Evolutionary conservation across 2,113 vertebrate species (phyloP), one percentile per base, ranked within the genome.

Genomic region (Dasyurus viverrinus): DNA sequence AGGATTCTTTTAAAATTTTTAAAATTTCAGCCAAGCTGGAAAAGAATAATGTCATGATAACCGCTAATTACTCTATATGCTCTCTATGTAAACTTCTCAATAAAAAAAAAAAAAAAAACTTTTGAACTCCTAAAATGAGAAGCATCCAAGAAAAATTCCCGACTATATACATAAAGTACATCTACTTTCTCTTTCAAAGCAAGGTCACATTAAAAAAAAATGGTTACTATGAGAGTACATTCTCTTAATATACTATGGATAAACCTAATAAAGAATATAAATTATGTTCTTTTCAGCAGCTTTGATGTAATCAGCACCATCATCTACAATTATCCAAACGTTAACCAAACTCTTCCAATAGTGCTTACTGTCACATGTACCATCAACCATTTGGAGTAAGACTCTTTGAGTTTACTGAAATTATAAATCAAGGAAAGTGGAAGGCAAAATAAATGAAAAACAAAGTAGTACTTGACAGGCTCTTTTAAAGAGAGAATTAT

Each of bases 391-490:
- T 92, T 91, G 8, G 91, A 84, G 42, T 48, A 93, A 94, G 97
- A 54, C 22, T 92, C 22, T 53, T 94, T 19, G 89, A n/a, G 22
- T 2, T 26, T 93, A 54, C 93, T 8, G 76, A 97, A 95, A 36
- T 91, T 92, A 91, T 68, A 94, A 93, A 94, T 93, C 52, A 95
- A 54, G 92, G 53, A 94, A 57, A 19, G 30, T 23, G 10, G 95
- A 14, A 92, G 76, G 94, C 16, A 60, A 97, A 97, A 90, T 89
- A 90, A 96, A 93, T 92, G 12, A 68, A 95, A 96, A 94, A 47
- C 50, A 94, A 97, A 96, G 60, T 57, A 30, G 42, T 24, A 68
- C 54, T 89, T 96, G 26, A 50, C 8, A 92, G 36, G 89, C 16
- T 94, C 46, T 94, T 76, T n/a, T 92, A 95, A 93, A 90, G 93